Conservation (phyloP, 2,888 invertebrate species). For the Masnerella sp. region DNA sequence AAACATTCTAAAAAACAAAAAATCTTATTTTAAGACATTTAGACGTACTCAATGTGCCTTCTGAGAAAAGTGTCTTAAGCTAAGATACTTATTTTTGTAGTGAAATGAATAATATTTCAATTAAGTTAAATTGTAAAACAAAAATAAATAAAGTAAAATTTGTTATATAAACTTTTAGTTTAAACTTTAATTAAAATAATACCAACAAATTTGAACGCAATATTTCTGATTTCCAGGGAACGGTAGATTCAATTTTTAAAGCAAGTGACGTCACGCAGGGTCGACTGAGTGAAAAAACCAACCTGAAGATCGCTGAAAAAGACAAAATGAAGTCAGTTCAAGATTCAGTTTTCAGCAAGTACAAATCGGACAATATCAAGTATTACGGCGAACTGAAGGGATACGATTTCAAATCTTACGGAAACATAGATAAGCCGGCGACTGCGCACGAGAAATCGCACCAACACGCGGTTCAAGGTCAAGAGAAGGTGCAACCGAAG, state of each 20-base stretch:
- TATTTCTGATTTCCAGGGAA: constrained; percentile 71
- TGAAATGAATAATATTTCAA: too few species aligned
- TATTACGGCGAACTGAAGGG: constrained; percentile 75
- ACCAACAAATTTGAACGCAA: too few species aligned
- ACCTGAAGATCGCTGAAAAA: constrained; percentile 69
- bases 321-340: constrained; percentile 70
- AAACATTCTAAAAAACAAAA: too few species aligned
- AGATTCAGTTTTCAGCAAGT: constrained; percentile 64
- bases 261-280: constrained; percentile 68
- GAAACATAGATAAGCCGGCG: constrained; percentile 70
- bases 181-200: too few species aligned
- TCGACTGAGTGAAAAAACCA: constrained; percentile 68
- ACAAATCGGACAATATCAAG: constrained; percentile 72
- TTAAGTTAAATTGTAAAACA: too few species aligned
- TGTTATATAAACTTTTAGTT: too few species aligned
- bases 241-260: constrained; percentile 69
- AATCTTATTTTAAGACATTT: too few species aligned
- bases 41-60: too few species aligned
- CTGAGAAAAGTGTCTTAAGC: too few species aligned
- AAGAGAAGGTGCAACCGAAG: constrained; percentile 65
- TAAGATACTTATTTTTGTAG: too few species aligned
- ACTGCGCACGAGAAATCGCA: constrained; percentile 71
- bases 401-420: constrained; percentile 73
- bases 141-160: too few species aligned
- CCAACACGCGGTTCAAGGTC: constrained; percentile 65